A percentile compares a stretch with the other conserved stretches of the same genome.
These are phyloP conservation scores for Peromyscus attwateri DNA, from an alignment of 2,797 vertebrate species.

Conservation along the genomic window DNA sequence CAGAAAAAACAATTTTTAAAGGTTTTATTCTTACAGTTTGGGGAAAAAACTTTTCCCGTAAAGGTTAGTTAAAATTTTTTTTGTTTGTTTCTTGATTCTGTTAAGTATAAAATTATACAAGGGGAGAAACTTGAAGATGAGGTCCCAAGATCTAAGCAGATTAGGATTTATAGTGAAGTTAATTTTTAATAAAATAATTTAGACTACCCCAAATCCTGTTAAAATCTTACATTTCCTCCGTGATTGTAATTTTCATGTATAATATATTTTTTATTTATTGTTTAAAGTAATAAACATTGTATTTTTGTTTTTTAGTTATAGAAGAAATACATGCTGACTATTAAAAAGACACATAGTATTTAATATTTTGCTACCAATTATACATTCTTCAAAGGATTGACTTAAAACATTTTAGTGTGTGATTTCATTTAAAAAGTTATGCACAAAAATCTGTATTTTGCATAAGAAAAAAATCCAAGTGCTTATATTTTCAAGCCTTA, in stretches of 20 bases:
- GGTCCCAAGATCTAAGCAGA: neutral
- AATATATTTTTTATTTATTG: neutral
- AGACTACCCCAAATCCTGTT: neutral
- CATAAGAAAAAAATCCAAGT: slow-evolving; percentile 13
- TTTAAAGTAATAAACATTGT: neutral
- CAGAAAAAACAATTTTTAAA: neutral
- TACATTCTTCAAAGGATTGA: neutral
- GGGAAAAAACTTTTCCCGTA: neutral
- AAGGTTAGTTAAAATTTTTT: neutral
- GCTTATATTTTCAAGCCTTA: slow-evolving; percentile 46
- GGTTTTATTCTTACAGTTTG: slow-evolving; percentile 53
- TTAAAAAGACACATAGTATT: neutral
- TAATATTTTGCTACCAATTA: neutral
- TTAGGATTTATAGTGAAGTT: slow-evolving; percentile 10
- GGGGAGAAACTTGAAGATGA: neutral
- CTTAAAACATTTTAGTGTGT: neutral
- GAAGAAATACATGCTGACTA: neutral
- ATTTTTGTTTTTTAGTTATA: slow-evolving; percentile 37
- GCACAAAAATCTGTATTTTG: slow-evolving; percentile 12
- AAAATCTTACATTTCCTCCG: neutral
- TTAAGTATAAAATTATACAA: slow-evolving; percentile 56
- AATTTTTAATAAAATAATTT: neutral
- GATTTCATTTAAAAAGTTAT: slow-evolving; percentile 15
- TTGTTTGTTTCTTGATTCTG: slow-evolving; percentile 20
- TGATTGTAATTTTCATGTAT: slow-evolving; percentile 36